Evolutionary conservation across 2,113 vertebrate species (phyloP), one percentile per base, ranked within the genome.

Genomic region (Vulpes ferrilata): DNA sequence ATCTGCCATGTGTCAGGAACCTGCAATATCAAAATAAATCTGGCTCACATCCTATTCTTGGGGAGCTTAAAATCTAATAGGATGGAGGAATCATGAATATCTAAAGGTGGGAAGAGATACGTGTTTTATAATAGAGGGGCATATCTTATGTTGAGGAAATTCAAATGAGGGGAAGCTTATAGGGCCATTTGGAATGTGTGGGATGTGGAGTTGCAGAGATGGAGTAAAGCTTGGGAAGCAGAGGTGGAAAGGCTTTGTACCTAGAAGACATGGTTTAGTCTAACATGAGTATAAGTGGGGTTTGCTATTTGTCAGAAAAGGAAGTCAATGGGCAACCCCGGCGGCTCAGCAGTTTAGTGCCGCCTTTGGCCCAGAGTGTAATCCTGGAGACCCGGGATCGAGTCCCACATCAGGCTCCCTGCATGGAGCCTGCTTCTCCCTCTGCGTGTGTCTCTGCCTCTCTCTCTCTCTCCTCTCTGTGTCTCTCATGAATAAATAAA

Each of bases 261-360:
- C 2, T 80, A 27, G 57, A 57, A 57, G 53, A 22, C 55, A 53
- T 4, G 27, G 57, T n/a, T 59, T 82, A 13, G 7, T 65, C 53
- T 79, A 15, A 89, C 6, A 1, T 67, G 17, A n/a, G 2, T 62
- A 7, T 76, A 60, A 38, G 57, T 57, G 11, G 55, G 13, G 30
- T 88, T 90, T 88, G 11, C 81, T 73, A 2, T 65, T 95, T 94
- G 64, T 95, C 84, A 74, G 22, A 78, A 79, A 92, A 62, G 1
- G 60, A 90, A 78, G 20, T 88, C 73, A 81, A 22, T 43, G 43
- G 43, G 43, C 43, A 43, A 43, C 43, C 43, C 43, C 43, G 43
- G 43, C 43, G 43, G 43, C 43, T 43, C 43, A 43, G 7, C 1
- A 4, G 43, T 43, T 7, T 43, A 43, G 7, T 43, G 43, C 43